These are phyloP conservation scores for Planococcus citri DNA, from an alignment of 1,140 invertebrate species.

Conservation along the genomic window DNA sequence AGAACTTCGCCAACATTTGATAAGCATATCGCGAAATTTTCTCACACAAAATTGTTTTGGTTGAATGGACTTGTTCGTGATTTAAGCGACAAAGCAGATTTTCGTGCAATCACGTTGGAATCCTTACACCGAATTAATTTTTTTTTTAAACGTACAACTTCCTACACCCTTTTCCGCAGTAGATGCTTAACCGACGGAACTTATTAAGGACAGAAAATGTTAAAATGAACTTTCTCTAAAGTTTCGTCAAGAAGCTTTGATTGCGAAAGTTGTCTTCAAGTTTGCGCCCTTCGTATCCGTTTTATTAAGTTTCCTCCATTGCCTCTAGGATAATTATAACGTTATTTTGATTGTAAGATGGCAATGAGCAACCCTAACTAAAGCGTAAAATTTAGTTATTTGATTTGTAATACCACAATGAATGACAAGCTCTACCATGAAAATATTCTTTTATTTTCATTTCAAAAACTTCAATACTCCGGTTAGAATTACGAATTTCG, in stretches of 20 bases:
- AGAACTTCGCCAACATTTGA: too few relatives aligned
- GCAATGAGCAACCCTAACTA: background rate
- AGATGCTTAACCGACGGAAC: background rate
- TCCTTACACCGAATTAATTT: too few relatives aligned
- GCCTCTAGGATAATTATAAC: background rate
- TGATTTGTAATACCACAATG: background rate
- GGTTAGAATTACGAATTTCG: too few relatives aligned
- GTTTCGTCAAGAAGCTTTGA: conserved; percentile 1
- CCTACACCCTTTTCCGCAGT: background rate
- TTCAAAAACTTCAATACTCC: too few relatives aligned
- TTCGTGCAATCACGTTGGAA: too few relatives aligned
- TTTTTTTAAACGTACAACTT: background rate
- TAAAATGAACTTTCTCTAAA: conserved; percentile 3
- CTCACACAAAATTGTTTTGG: too few relatives aligned
- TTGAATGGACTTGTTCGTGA: too few relatives aligned
- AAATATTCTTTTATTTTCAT: too few relatives aligned
- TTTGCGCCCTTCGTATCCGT: background rate
- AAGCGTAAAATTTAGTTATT: background rate
- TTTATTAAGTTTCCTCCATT: background rate
- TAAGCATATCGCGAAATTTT: too few relatives aligned
- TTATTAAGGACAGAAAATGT: background rate
- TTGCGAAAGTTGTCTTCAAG: background rate
- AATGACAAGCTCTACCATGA: background rate
- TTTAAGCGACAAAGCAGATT: too few relatives aligned
- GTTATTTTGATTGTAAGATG: background rate